Evolutionary conservation across 2,888 invertebrate genomes (phyloP).

Genomic region (Drosophila recens): DNA sequence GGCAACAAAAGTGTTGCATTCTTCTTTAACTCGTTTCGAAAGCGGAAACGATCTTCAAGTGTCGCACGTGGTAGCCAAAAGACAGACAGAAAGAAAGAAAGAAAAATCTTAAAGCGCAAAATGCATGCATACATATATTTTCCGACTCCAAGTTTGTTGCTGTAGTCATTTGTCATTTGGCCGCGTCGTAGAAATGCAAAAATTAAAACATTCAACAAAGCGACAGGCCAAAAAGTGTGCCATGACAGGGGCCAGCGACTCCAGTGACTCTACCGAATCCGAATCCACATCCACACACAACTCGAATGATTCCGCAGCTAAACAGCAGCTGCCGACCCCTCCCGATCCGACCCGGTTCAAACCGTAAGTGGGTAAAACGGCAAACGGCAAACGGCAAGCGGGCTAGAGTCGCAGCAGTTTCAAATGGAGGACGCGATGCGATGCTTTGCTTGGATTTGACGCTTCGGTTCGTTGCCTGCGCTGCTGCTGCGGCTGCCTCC

Average conservation of each 20-base stretch:
- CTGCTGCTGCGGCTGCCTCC: background rate
- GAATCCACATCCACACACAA: background rate
- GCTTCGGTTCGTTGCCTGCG: constrained; percentile 60
- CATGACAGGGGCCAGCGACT: constrained; percentile 52
- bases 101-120: constrained; percentile 8
- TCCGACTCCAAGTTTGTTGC: constrained; percentile 63
- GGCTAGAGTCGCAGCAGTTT: constrained; percentile 42
- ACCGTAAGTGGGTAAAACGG: constrained; percentile 39
- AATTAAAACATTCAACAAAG: constrained; percentile 61
- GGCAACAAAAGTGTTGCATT: constrained; percentile 34
- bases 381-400: constrained; percentile 44
- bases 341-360: background rate
- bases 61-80: constrained; percentile 47
- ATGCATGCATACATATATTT: constrained; percentile 1
- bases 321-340: constrained; percentile 12
- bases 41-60: constrained; percentile 60
- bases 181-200: constrained; percentile 46
- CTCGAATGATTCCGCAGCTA: constrained; percentile 5
- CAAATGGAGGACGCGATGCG: constrained; percentile 62
- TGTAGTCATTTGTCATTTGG: constrained; percentile 73
- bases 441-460: constrained; percentile 61
- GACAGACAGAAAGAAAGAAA: background rate
- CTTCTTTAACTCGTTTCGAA: constrained; percentile 30
- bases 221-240: constrained; percentile 68
- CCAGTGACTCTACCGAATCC: constrained; percentile 4